Evolutionary conservation across 2,797 vertebrate species (phyloP).

Genomic region (Meriones psammophilus): DNA sequence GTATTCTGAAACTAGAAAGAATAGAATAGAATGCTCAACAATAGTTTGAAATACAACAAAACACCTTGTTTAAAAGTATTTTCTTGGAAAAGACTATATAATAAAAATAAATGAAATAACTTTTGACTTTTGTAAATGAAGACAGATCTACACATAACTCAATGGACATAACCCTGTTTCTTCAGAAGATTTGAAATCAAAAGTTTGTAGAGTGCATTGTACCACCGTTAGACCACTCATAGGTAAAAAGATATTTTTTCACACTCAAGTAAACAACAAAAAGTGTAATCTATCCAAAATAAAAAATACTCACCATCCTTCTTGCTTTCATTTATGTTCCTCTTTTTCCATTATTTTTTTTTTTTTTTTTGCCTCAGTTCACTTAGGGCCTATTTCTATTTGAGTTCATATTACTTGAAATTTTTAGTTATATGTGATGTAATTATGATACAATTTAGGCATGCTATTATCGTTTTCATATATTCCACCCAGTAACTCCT

Average conservation of each 20-base stretch:
- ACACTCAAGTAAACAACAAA: background rate
- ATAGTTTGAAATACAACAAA: background rate
- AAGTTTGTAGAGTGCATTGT: background rate
- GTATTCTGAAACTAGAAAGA: background rate
- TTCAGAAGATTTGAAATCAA: background rate
- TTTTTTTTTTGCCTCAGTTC: too few species aligned
- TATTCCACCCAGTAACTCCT: background rate
- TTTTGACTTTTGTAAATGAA: background rate
- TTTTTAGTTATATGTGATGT: background rate
- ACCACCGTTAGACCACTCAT: background rate
- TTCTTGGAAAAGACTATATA: background rate
- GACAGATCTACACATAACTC: background rate
- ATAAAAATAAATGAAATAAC: background rate
- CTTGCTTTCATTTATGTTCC: background rate
- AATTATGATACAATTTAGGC: background rate
- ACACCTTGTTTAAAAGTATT: background rate
- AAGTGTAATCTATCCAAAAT: background rate
- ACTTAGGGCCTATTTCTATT: background rate
- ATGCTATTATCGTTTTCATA: background rate
- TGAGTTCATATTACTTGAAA: background rate
- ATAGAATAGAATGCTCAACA: background rate
- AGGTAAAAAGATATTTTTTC: background rate
- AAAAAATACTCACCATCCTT: background rate
- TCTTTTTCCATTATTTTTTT: background rate
- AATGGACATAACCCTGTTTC: background rate